These are phyloP conservation scores for Gymnoscopelus microlampas DNA, from an alignment of 2,797 vertebrate species.

Conservation along the genomic window DNA sequence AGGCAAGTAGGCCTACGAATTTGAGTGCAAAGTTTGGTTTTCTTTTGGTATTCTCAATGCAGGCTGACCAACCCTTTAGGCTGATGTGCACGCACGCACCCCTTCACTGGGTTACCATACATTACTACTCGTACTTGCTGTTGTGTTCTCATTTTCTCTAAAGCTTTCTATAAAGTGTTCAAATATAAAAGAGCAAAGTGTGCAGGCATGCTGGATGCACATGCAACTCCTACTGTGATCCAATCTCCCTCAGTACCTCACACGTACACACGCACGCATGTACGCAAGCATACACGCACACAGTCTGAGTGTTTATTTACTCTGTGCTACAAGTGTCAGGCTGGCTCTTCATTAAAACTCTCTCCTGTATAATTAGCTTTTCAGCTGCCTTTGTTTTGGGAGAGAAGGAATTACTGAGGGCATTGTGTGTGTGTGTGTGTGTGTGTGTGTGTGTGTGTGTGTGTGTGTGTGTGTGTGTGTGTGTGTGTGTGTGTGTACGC, in stretches of 20 bases:
- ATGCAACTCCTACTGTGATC: too few relatives aligned
- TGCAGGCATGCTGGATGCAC: too few relatives aligned
- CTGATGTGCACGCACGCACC: too few relatives aligned
- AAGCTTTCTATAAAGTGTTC: too few relatives aligned
- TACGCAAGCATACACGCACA: background rate
- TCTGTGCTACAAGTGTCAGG: slow-evolving; percentile 9
- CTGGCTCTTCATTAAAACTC: slow-evolving; percentile 42
- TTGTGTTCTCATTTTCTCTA: too few relatives aligned
- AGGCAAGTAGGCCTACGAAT: too few relatives aligned
- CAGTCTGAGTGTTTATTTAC: slow-evolving; percentile 7
- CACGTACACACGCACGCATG: background rate
- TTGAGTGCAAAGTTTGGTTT: too few relatives aligned
- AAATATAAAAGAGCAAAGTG: too few relatives aligned
- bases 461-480: background rate
- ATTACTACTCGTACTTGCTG: too few relatives aligned
- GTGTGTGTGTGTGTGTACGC: background rate
- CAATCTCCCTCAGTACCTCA: background rate
- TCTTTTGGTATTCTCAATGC: too few relatives aligned
- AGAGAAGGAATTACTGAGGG: background rate
- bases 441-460: slow-evolving; percentile 13
- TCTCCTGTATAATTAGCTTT: slow-evolving; percentile 52
- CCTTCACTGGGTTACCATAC: too few relatives aligned
- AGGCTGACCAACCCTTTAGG: too few relatives aligned
- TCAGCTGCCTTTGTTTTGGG: slow-evolving; percentile 44
- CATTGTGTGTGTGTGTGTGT: background rate